A percentile compares a stretch with the other conserved stretches of the same genome.
These are phyloP conservation scores for Drosophila ogumai DNA, from an alignment of 1,140 invertebrate species.

Conservation along the genomic window DNA sequence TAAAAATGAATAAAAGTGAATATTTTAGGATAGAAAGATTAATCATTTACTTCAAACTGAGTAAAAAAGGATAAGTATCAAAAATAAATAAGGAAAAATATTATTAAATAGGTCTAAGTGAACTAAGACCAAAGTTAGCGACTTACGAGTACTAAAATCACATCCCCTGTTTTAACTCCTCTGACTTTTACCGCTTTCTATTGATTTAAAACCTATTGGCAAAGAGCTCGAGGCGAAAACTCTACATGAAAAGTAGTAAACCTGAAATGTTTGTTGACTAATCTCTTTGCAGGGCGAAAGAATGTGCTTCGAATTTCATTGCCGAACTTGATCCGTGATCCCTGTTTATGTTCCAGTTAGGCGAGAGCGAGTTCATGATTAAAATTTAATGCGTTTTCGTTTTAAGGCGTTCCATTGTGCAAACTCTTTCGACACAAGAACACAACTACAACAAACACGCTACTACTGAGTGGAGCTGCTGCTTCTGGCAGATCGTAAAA, in stretches of 20 bases:
- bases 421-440: conserved; percentile 39
- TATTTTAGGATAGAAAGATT: not conserved
- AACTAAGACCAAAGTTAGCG: not conserved
- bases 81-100: not conserved
- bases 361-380: conserved; percentile 47
- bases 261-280: conserved; percentile 42
- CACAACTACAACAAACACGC: conserved; percentile 3
- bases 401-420: conserved; percentile 68
- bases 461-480: conserved; percentile 25
- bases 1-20: too few relatives aligned
- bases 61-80: too few relatives aligned
- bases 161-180: too few relatives aligned
- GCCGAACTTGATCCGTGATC: conserved; percentile 48
- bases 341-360: conserved; percentile 54
- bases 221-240: conserved; percentile 5
- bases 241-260: conserved; percentile 21
- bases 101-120: not conserved
- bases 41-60: not conserved
- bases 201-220: not conserved
- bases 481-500: conserved; percentile 78
- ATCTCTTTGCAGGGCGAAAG: conserved; percentile 32
- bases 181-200: conserved; percentile 6
- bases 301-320: conserved; percentile 45
- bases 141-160: not conserved
- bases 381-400: conserved; percentile 68